phyloP scores from a whole-genome alignment of 23 tunicate species.

The Aplidium turbinatum region DNA sequence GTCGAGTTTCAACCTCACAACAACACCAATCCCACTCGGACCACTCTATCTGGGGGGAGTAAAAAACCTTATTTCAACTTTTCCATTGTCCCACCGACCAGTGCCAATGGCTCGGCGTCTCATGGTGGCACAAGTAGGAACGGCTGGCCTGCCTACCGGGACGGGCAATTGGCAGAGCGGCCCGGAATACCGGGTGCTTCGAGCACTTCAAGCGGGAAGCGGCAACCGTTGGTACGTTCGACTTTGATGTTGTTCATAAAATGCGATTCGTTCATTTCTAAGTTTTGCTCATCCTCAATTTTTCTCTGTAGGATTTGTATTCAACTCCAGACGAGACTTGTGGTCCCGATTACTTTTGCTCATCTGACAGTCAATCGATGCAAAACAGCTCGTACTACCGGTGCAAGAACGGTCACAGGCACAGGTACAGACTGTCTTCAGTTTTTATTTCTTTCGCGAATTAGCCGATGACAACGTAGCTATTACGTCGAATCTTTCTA shows the following conservation, averaged over 20 bases:
- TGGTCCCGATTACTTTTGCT: neutral
- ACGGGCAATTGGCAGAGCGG: conserved; percentile 32
- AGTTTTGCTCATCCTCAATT: too few species aligned
- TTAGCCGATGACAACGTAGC: too few species aligned
- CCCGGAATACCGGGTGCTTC: conserved; percentile 67
- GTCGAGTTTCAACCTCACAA: conserved; percentile 50
- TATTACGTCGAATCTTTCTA: too few species aligned
- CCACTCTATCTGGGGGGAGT: conserved; percentile 9
- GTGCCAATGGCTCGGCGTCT: conserved; percentile 23
- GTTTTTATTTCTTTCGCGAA: too few species aligned
- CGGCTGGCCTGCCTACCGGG: conserved; percentile 24
- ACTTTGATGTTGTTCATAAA: too few species aligned
- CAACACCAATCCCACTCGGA: conserved; percentile 17
- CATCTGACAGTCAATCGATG: conserved; percentile 12
- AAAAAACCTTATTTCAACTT: conserved; percentile 52
- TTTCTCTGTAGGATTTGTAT: too few species aligned
- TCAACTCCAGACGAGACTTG: neutral
- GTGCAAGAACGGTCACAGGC: conserved; percentile 19
- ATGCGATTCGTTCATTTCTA: too few species aligned
- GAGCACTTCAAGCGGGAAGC: conserved; percentile 44
- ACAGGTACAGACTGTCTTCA: too few species aligned
- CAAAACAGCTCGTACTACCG: neutral
- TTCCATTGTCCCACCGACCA: conserved; percentile 47
- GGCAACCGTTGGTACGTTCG: conserved; percentile 6
- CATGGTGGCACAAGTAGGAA: conserved; percentile 1